phyloP scores from a whole-genome alignment of 2,888 invertebrate genomes.

The Calephelis perditalis region DNA sequence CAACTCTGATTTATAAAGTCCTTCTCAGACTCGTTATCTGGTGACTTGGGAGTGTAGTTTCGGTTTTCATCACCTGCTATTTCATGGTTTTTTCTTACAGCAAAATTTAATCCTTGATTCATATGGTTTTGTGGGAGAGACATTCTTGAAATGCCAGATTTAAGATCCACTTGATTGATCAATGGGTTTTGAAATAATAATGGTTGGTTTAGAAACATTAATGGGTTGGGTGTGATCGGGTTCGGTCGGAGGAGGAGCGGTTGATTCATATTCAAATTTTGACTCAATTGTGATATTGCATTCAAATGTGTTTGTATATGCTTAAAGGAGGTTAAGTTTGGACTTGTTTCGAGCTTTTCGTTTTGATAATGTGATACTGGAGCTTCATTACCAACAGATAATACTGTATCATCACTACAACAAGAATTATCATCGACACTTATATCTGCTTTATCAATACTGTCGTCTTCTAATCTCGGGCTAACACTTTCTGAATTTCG shows the following conservation, averaged over 20 bases:
- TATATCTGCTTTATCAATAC: conserved; percentile 57
- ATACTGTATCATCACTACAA: conserved; percentile 87
- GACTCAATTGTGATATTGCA: conserved; percentile 82
- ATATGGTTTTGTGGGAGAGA: conserved; percentile 50
- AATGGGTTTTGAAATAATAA: conserved; percentile 62
- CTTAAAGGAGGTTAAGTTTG: conserved; percentile 76
- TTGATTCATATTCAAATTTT: conserved; percentile 63
- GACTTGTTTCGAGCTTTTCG: conserved; percentile 46
- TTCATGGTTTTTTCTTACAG: conserved; percentile 37
- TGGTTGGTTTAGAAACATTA: conserved; percentile 71
- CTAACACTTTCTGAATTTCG: conserved; percentile 54
- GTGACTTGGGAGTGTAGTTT: conserved; percentile 52
- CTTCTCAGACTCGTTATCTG: conserved; percentile 56
- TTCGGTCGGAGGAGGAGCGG: conserved; percentile 64
- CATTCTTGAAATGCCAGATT: conserved; percentile 50
- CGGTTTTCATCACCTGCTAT: conserved; percentile 55
- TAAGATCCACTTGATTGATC: conserved; percentile 58
- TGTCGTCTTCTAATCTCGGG: conserved; percentile 54
- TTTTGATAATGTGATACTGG: conserved; percentile 60
- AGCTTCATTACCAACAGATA: conserved; percentile 89
- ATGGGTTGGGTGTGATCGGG: conserved; percentile 69
- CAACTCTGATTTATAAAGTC: conserved; percentile 76
- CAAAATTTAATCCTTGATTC: conserved; percentile 53
- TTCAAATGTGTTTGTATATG: conserved; percentile 83
- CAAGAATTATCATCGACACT: conserved; percentile 80